Evolutionary conservation across 1,140 invertebrate genomes (phyloP).

Genomic region (Polypedilum vanderplanki): DNA sequence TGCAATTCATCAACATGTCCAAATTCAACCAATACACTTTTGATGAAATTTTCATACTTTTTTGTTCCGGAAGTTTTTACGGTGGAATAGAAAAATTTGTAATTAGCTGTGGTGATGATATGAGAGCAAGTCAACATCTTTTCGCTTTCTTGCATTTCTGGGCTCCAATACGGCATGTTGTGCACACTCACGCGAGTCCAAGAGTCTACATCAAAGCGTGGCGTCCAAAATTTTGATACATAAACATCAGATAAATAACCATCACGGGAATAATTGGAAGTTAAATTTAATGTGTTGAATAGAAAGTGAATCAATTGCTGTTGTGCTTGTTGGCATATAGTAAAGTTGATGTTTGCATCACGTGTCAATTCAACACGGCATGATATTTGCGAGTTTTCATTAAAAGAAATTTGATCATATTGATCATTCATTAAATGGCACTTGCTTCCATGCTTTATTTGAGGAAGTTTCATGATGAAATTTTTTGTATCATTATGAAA

Average conservation of each 20-base stretch:
- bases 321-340: neutral
- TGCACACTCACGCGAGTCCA: neutral
- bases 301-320: neutral
- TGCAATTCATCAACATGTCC: neutral
- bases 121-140: neutral
- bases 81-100: neutral
- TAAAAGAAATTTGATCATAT: neutral
- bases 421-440: neutral
- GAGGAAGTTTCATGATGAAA: neutral
- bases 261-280: neutral
- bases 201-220: neutral
- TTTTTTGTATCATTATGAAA: neutral
- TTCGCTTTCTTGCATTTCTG: slow-evolving; percentile 9
- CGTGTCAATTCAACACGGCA: neutral
- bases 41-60: slow-evolving; percentile 22
- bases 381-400: neutral
- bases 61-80: neutral
- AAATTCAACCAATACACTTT: neutral
- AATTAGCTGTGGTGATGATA: neutral
- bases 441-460: neutral
- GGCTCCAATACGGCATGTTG: neutral
- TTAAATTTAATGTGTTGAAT: neutral
- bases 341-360: neutral
- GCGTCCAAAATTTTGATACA: slow-evolving; percentile 24
- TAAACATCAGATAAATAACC: neutral